Conservation (phyloP, 2,888 invertebrate genomes). For the Melangyna quadrimaculata region DNA sequence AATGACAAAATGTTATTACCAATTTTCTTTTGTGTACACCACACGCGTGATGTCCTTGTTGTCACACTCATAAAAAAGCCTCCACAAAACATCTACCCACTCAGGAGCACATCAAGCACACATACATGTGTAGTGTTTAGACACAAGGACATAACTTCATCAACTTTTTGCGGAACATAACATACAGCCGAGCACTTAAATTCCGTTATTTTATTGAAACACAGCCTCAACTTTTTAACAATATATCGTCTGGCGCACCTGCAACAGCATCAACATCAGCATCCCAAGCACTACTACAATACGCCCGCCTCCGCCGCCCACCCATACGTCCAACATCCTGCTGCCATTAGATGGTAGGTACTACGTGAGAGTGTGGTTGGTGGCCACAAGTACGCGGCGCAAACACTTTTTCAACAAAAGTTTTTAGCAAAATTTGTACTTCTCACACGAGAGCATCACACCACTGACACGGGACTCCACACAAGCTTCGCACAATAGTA, state of each 20-base stretch:
- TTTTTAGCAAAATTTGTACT: slow-evolving; percentile 31
- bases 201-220: slow-evolving; percentile 63
- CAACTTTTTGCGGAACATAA: slow-evolving; percentile 45
- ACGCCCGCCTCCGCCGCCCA: not conserved
- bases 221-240: slow-evolving; percentile 67
- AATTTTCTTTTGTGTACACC: slow-evolving; percentile 14
- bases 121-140: not conserved
- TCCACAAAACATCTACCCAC: not conserved
- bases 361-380: slow-evolving; percentile 68
- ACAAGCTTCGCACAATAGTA: not conserved
- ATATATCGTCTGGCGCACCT: slow-evolving; percentile 55
- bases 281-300: not conserved
- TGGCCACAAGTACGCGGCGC: slow-evolving; percentile 64
- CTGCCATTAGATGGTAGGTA: slow-evolving; percentile 51
- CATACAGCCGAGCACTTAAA: slow-evolving; percentile 61
- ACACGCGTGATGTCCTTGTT: slow-evolving; percentile 52
- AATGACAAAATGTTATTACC: slow-evolving; percentile 25
- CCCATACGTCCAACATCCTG: slow-evolving; percentile 24
- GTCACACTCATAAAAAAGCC: slow-evolving; percentile 26
- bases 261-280: slow-evolving; percentile 31
- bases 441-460: slow-evolving; percentile 1
- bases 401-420: slow-evolving; percentile 63
- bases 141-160: slow-evolving; percentile 5
- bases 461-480: not conserved
- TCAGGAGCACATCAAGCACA: not conserved